phyloP scores from a whole-genome alignment of 2,797 vertebrate species.

The Tapera naevia region DNA sequence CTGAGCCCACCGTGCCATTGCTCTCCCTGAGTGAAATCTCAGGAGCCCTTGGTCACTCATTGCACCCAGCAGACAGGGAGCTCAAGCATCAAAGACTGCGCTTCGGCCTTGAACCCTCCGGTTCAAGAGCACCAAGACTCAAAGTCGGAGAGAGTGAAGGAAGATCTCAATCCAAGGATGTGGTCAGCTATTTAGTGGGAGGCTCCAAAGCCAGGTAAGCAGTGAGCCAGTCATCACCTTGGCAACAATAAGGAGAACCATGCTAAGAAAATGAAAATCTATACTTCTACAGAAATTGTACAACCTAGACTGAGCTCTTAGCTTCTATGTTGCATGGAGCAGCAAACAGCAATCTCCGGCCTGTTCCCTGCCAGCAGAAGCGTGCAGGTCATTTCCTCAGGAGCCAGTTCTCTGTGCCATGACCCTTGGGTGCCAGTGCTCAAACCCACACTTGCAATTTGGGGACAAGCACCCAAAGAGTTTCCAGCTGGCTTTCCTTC shows the following conservation, averaged over 20 bases:
- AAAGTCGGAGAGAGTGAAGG: background rate
- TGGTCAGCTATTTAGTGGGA: background rate
- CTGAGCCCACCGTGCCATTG: background rate
- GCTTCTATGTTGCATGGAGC: accelerated
- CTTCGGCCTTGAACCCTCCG: accelerated
- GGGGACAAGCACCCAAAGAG: background rate
- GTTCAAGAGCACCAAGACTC: accelerated
- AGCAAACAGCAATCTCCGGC: background rate
- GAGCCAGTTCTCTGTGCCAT: background rate
- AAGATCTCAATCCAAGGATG: background rate
- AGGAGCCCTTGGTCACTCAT: background rate
- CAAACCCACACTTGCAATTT: background rate
- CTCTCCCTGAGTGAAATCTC: background rate
- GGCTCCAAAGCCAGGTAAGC: background rate
- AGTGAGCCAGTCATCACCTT: background rate
- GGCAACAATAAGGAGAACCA: background rate
- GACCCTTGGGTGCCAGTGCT: background rate
- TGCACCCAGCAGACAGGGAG: background rate
- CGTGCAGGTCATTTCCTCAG: background rate
- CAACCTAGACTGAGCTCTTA: background rate
- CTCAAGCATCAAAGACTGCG: background rate
- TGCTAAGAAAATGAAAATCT: background rate
- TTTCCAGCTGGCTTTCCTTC: background rate
- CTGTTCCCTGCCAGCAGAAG: background rate
- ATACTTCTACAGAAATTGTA: background rate